Evolutionary conservation across 2,888 invertebrate genomes (phyloP), one percentile per base, ranked within the genome.

Genomic region (Muschampia plurimacula): DNA sequence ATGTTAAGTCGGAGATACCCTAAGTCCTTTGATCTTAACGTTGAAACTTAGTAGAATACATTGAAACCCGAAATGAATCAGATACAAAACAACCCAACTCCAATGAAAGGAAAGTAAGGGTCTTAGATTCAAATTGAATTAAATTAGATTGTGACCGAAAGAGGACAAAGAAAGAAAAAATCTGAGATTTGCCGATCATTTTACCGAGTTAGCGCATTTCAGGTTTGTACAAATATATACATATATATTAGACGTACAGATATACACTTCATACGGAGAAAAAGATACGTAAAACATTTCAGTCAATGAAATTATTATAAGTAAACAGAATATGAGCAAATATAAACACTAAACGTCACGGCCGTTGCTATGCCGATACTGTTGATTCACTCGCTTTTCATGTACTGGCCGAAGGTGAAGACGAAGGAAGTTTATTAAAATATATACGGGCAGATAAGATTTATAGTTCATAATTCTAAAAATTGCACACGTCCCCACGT

Each of bases 231-330:
- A 22, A 2, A 55, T 22, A 55, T n/a, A 55, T 55, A n/a, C 9
- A 55, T 15, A 39, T 39, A 39, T 6, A 39, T 4, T 39, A 7
- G 7, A 39, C 7, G 7, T 49, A 49, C n/a, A 49, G 55, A 8
- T n/a, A 15, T 71, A 49, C 60, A 77, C 74, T 75, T 74, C 72
- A 66, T 67, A 74, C 74, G 69, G 62, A 60, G 75, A 75, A 73
- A 77, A 80, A 78, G 80, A 83, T 82, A 78, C 80, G 80, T 82
- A 84, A 88, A 89, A 87, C 81, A 85, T 87, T 89, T 86, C 86
- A 89, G 88, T 90, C 87, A 89, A 88, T 90, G 87, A 91, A 91
- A 91, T 92, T 88, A 90, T 90, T 89, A 86, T 83, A 88, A 87
- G 85, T 91, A 92, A 91, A 90, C 89, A 87, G 81, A 84, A 87